Conservation (phyloP, 2,113 vertebrate genomes). For the Hemicordylus capensis region DNA sequence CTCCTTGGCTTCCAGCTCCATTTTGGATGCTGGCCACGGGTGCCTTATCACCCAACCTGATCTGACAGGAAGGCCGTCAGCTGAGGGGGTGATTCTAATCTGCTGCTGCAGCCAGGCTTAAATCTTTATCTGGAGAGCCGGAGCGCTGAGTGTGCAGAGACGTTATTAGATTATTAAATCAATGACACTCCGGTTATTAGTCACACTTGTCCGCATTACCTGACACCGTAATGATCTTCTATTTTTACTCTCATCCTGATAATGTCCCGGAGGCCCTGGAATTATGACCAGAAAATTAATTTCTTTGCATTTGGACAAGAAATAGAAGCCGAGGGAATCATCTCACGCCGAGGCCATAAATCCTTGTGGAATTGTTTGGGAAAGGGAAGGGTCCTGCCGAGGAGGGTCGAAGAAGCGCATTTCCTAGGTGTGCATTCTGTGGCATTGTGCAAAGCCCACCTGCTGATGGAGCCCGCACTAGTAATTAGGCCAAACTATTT, state of each 20-base stretch:
- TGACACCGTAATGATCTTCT: conserved; percentile 76
- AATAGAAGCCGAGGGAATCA: conserved; percentile 60
- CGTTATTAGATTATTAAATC: conserved; percentile 75
- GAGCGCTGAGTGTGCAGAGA: conserved; percentile 67
- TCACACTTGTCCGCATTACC: conserved; percentile 74
- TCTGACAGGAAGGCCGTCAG: conserved; percentile 46
- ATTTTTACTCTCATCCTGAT: conserved; percentile 74
- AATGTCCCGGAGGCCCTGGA: conserved; percentile 73
- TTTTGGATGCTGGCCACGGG: conserved; percentile 41
- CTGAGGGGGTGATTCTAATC: conserved; percentile 64
- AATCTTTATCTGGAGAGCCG: conserved; percentile 64
- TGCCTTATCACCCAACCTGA: conserved; percentile 54
- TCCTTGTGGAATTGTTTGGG: conserved; percentile 56
- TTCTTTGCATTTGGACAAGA: conserved; percentile 71
- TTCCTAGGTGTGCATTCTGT: neutral
- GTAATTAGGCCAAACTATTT: conserved; percentile 48
- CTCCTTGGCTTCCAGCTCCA: neutral
- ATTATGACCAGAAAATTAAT: conserved; percentile 79
- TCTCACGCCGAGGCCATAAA: conserved; percentile 37
- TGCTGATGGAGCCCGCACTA: neutral
- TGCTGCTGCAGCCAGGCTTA: conserved; percentile 52
- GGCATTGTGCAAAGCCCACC: neutral
- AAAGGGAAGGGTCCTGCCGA: conserved; percentile 8
- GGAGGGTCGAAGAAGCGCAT: neutral
- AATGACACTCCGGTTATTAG: conserved; percentile 77